Base-by-base conservation (phyloP, 2,888 invertebrate genomes). In the Rhimphoctona megacephalus region DNA sequence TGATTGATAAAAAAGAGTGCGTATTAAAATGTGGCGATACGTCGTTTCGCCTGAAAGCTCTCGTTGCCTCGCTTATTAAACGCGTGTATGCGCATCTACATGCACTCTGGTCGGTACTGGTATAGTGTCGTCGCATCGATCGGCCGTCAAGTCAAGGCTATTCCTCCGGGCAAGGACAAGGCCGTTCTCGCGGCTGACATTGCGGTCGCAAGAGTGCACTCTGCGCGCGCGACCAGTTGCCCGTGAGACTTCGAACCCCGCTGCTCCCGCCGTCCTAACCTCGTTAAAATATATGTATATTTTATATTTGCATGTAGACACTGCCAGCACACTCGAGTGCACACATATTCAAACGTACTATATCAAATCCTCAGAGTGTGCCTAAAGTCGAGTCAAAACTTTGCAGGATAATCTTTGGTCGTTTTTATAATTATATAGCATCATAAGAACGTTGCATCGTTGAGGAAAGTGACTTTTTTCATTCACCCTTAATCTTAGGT, bases 101-200 rank as follows among this genome's bases (percentile, higher is more conserved):
- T 87, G 85, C 85, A 87, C 83, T 85, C 69, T 46, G 80, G 78
- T 76, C 77, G 83, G 82, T 78, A 78, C 25, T 72, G 78, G 69
- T 79, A 36, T 36, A 70, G 54, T 83, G 85, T 88, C 86, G 82
- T 89, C 88, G 91, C 91, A 93, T 93, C 92, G 93, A 93, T 93
- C 92, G 90, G 87, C 89, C 90, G 90, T 89, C 92, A 92, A 93
- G 90, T 89, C 92, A 92, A 93, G 93, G 93, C 83, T 84, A 77
- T 80, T 88, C 87, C 86, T 87, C 83, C 92, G 92, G 92, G 92
- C 92, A 93, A 93, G 93, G 92, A 92, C 93, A 93, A 93, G 93
- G 93, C 91, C 92, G 89, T 90, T 84, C 86, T 72, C 84, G 86
- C 89, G 89, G 91, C 90, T 92, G 90, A 91, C 90, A 91, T 90